A percentile compares a stretch with the other conserved stretches of the same genome.
These are phyloP conservation scores for Spinibarbus caldwelli DNA, from an alignment of 2,797 vertebrate species.

Conservation along the genomic window DNA sequence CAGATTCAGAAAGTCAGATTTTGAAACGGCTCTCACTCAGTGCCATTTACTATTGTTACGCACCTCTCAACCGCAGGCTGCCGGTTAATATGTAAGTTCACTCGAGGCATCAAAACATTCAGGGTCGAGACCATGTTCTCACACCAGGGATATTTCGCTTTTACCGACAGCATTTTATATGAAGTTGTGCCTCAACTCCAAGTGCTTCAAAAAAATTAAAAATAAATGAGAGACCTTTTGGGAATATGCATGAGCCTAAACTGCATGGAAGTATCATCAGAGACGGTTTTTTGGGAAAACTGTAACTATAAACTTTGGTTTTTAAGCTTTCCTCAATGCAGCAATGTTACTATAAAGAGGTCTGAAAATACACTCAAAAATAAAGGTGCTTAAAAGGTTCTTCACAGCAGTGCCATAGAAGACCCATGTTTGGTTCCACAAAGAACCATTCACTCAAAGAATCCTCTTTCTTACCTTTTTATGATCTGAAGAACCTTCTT, in stretches of 20 bases:
- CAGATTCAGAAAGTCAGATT: constrained; percentile 55
- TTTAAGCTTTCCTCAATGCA: background rate
- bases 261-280: background rate
- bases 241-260: background rate
- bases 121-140: background rate
- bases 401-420: too few relatives aligned
- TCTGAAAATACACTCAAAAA: background rate
- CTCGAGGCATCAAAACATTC: background rate
- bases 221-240: background rate
- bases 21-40: constrained; percentile 25
- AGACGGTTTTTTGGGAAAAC: background rate
- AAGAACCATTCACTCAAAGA: background rate
- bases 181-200: background rate
- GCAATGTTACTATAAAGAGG: background rate
- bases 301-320: background rate
- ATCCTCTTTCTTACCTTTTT: background rate
- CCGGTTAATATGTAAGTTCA: background rate
- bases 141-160: background rate
- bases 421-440: background rate
- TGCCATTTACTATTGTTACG: constrained; percentile 42
- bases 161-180: background rate
- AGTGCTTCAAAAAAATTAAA: background rate
- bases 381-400: too few relatives aligned
- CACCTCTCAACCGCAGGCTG: constrained; percentile 25
- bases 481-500: background rate